phyloP scores from a whole-genome alignment of 2,113 vertebrate species.

The Talpa occidentalis region DNA sequence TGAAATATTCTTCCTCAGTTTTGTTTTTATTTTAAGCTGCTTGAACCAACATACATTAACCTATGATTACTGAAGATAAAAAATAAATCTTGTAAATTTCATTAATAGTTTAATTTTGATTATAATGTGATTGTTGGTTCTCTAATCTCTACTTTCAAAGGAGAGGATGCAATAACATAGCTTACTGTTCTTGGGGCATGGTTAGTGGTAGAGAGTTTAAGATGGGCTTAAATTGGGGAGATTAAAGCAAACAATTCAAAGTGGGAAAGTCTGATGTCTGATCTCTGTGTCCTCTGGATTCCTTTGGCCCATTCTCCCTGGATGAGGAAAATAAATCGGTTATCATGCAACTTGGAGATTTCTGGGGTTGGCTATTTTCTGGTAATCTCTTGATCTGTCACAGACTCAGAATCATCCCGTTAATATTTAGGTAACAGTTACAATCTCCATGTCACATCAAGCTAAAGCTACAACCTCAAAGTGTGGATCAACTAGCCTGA shows the following conservation, averaged over 20 bases:
- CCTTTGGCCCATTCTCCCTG: not conserved
- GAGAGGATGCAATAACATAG: not conserved
- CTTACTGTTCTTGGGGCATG: not conserved
- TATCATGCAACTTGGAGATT: not conserved
- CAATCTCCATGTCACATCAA: not conserved
- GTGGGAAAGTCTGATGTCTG: not conserved
- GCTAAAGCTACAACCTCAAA: not conserved
- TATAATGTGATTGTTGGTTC: not conserved
- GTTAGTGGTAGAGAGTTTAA: rapidly evolving
- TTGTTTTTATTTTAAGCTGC: not conserved
- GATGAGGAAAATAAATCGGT: not conserved
- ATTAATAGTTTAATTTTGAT: not conserved
- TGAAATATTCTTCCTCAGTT: not conserved
- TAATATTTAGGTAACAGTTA: not conserved
- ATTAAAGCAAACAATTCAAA: not conserved
- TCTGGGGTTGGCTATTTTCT: not conserved
- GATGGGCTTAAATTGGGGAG: not conserved
- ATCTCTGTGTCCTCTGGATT: not conserved
- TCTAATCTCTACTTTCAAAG: not conserved
- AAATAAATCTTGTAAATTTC: not conserved
- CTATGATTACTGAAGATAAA: conserved; percentile 9
- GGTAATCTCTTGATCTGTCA: not conserved
- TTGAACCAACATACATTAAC: not conserved
- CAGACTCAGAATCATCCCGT: not conserved
- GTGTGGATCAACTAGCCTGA: not conserved